Evolutionary conservation across 2,888 invertebrate species (phyloP).

Genomic region (Cryptocephalus moraei): DNA sequence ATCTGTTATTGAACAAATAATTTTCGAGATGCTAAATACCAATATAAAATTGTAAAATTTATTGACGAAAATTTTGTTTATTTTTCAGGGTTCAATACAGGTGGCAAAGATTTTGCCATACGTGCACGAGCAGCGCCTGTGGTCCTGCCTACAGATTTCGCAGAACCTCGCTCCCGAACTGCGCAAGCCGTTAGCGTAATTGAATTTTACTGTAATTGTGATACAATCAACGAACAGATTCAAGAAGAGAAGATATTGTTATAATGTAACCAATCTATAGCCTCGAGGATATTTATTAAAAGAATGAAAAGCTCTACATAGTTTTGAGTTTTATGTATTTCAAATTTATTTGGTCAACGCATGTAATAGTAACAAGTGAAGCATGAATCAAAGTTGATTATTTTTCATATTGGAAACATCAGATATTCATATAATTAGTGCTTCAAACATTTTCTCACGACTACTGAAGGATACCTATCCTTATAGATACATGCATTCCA

Average conservation of each 20-base stretch:
- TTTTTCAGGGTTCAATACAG: constrained; percentile 38
- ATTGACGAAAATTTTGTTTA: not conserved
- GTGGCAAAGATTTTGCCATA: constrained; percentile 38
- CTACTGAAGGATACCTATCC: too few relatives aligned
- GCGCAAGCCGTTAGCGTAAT: constrained; percentile 30
- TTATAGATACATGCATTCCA: too few relatives aligned
- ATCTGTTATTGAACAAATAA: too few relatives aligned
- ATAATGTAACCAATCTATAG: constrained; percentile 1
- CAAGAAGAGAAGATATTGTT: constrained; percentile 4
- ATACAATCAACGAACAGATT: constrained; percentile 10
- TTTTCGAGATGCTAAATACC: not conserved
- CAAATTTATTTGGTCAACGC: too few relatives aligned
- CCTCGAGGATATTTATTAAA: not conserved
- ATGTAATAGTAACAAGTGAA: too few relatives aligned
- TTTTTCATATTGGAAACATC: too few relatives aligned
- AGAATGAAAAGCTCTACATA: too few relatives aligned
- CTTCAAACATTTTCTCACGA: too few relatives aligned
- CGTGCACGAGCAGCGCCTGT: constrained; percentile 30
- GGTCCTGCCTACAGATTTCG: constrained; percentile 35
- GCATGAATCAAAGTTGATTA: too few relatives aligned
- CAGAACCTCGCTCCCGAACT: constrained; percentile 29
- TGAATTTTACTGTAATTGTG: constrained; percentile 5
- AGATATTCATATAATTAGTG: too few relatives aligned
- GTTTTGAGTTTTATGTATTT: too few relatives aligned
- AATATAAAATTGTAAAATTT: too few relatives aligned